phyloP scores from a whole-genome alignment of 2,113 vertebrate genomes.

The Saccopteryx bilineata region DNA sequence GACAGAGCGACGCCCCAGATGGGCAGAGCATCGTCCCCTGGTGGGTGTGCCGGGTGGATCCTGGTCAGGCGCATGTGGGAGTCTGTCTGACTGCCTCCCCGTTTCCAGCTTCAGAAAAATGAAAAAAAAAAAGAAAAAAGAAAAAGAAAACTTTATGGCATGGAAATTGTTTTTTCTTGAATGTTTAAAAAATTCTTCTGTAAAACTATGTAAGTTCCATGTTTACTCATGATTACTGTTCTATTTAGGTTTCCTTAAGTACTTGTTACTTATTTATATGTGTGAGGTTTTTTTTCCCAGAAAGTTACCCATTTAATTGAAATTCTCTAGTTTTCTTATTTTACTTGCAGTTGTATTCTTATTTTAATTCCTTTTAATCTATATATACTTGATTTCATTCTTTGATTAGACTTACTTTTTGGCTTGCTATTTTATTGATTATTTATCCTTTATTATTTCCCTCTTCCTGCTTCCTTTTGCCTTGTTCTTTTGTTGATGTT shows the following conservation, averaged over 20 bases:
- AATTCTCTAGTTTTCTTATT: not conserved
- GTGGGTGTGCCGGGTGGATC: no score
- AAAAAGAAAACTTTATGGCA: not conserved
- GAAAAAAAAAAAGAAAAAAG: no score
- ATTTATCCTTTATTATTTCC: slow-evolving; percentile 9
- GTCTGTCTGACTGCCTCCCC: no score
- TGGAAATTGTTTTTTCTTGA: slow-evolving; percentile 22
- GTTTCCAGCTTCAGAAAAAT: no score
- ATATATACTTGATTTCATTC: slow-evolving; percentile 3
- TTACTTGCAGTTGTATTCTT: not conserved
- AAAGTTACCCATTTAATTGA: slow-evolving; percentile 6
- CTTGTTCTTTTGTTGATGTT: not conserved
- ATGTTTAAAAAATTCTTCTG: not conserved
- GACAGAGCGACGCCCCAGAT: no score
- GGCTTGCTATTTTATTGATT: slow-evolving; percentile 34
- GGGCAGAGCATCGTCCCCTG: no score
- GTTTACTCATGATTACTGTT: not conserved
- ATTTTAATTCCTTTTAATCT: slow-evolving; percentile 10
- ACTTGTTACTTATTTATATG: not conserved
- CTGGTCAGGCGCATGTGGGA: no score
- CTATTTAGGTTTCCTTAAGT: not conserved
- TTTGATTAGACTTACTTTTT: not conserved
- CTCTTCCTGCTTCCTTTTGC: slow-evolving; percentile 29
- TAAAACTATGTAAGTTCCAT: not conserved
- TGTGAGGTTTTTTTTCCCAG: not conserved